phyloP scores from a whole-genome alignment of 2,888 invertebrate species.

The Physocephala rufipes region DNA sequence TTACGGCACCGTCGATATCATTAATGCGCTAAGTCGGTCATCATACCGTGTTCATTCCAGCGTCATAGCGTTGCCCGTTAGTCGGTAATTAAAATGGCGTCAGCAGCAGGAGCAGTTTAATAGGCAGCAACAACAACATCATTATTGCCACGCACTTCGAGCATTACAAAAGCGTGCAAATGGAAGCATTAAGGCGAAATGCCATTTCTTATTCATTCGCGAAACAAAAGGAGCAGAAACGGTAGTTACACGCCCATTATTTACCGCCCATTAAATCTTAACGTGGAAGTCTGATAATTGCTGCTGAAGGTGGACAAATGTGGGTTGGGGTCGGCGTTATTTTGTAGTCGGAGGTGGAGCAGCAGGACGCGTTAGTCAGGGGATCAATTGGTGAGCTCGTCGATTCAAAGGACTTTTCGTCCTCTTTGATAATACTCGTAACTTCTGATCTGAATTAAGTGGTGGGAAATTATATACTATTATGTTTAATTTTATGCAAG shows the following conservation, averaged over 20 bases:
- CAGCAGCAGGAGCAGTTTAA: not conserved
- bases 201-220: not conserved
- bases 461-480: too few relatives aligned
- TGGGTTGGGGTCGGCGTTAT: not conserved
- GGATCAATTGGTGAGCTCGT: too few relatives aligned
- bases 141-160: not conserved
- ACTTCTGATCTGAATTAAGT: too few relatives aligned
- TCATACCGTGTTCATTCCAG: too few relatives aligned
- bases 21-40: too few relatives aligned
- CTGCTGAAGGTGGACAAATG: not conserved
- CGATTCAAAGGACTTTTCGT: too few relatives aligned
- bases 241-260: not conserved
- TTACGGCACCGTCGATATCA: not conserved
- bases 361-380: too few relatives aligned
- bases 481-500: too few relatives aligned
- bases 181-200: conserved; percentile 3
- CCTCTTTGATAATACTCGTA: too few relatives aligned
- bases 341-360: not conserved
- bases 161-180: not conserved
- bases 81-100: not conserved
- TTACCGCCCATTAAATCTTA: not conserved
- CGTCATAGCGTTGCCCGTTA: not conserved
- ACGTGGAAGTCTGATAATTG: too few relatives aligned
- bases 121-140: conserved; percentile 14
- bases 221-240: not conserved